Evolutionary conservation across 2,797 vertebrate genomes (phyloP), one percentile per base, ranked within the genome.

Genomic region (Sebastes taczanowskii): DNA sequence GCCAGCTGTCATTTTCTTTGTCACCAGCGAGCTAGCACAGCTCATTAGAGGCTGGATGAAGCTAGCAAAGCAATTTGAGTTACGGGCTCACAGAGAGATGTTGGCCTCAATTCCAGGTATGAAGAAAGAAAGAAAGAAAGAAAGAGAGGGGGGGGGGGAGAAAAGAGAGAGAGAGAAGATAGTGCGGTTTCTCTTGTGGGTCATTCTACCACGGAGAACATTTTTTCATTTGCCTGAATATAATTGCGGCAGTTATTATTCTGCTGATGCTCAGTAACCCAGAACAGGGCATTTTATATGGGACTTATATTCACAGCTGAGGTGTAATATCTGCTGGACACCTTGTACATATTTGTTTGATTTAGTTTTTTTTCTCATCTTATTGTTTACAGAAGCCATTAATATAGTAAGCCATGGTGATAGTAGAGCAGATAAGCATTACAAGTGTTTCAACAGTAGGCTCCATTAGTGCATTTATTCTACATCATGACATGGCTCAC

Each of bases 21-120:
- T 78, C 86, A 87, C 79, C 69, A 61, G 52, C 27, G 23, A 77
- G 82, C 78, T 16, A 68, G 64, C 52, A 11, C 71, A 59, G 86
- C 85, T 91, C 87, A 88, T 93, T 90, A 91, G 80, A 76, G 42
- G 5, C 67, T 61, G 84, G 61, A 32, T 70, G 83, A 76, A 77
- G 77, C 79, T 56, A 42, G 59, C 42, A 7, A 84, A 90, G 86
- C 81, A 65, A 23, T 84, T 81, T 81, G 67, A 82, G 71, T 59
- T 38, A 4, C 63, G 0, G 35, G 55, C 73, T 67, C 65, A 23
- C 71, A 18, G 66, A 75, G 68, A 71, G 68, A 27, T 13, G 55
- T 35, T 80, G 75, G 75, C 78, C 74, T 77, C 52, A 64, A 74
- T 83, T 87, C 61, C 53, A 87, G 70, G 71, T 79, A 72, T 7